Conservation (phyloP, 2,113 vertebrate species). For the Oryctolagus cuniculus region mOryCun1.1 NC_091444.1:2495001-2495500, state of each 20-base stretch:
- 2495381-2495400: conserved; percentile 37
- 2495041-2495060: neutral
- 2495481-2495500: conserved; percentile 51
- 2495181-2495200: conserved; percentile 51
- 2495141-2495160: neutral
- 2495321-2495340: conserved; percentile 62
- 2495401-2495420: neutral
- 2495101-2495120: too few relatives aligned
- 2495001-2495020: too few relatives aligned
- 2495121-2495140: neutral
- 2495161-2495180: neutral
- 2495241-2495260: conserved; percentile 18
- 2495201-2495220: neutral
- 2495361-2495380: neutral
- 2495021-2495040: neutral
- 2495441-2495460: neutral
- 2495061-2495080: conserved; percentile 38
- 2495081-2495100: neutral
- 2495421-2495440: neutral
- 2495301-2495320: conserved; percentile 67
- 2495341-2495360: conserved; percentile 61
- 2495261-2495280: neutral
- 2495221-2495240: conserved; percentile 45
- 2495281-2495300: conserved; percentile 72
- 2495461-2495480: conserved; percentile 60